Evolutionary conservation across 2,797 vertebrate species (phyloP), one percentile per base, ranked within the genome.

Genomic region (Mormyrus hasselquistii): DNA sequence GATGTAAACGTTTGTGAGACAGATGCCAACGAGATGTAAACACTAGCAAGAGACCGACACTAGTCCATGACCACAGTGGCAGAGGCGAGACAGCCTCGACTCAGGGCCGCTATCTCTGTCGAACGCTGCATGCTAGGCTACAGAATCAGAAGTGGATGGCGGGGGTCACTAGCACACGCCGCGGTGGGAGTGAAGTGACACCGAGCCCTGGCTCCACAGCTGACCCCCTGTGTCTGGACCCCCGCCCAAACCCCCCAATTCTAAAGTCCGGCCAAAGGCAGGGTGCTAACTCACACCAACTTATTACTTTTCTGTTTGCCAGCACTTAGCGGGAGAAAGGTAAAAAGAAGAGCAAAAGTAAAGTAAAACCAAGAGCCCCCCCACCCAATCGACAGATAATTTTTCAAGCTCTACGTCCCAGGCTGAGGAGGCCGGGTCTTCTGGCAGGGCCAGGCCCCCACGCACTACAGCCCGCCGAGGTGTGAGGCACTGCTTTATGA

Each of bases 241-340:
- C 29, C 22, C 10, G 0, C n/a, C 69, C 22, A 84, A 16, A 9
- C 88, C 88, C 44, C 88, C 92, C 93, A 89, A 41, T 53, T 89
- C 91, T 92, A 86, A 93, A 95, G 94, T 98, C 97, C 96, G 95
- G 96, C 97, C 97, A 98, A 96, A 96, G 97, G 96, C 97, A 95
- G 94, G 95, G 96, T 93, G 95, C 96, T 98, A 96, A 96, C 96
- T 97, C 97, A 97, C 95, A 90, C 0, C 52, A 91, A 89, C 96
- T 97, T 96, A 97, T 96, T 96, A 97, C 95, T 96, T 97, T 97
- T 97, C 96, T 96, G 94, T 96, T 95, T 95, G 94, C 94, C 93
- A 92, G 91, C 95, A 93, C 92, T 94, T 95, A 95, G 92, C 94
- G 14, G 95, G 95, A 92, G 96, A 94, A 91, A 91, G 92, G 92